phyloP scores from a whole-genome alignment of 2,888 invertebrate genomes.

The Diplazon laetatorius region DNA sequence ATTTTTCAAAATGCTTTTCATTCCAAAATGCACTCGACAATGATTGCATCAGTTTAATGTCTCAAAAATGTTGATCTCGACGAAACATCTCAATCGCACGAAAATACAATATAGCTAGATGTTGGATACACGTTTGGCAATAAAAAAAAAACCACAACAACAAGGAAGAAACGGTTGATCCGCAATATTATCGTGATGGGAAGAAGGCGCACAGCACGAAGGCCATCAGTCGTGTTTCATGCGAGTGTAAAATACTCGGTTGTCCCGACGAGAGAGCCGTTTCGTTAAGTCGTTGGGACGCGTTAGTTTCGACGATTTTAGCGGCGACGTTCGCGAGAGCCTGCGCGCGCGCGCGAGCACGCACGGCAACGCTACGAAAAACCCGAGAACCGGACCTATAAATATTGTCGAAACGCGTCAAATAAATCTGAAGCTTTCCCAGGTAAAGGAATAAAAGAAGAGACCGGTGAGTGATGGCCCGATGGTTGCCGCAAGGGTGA shows the following conservation, averaged over 20 bases:
- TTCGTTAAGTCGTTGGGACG: constrained; percentile 69
- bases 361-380: too few species aligned
- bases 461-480: constrained; percentile 78
- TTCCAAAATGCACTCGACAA: too few species aligned
- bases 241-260: constrained; percentile 18
- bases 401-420: constrained; percentile 81
- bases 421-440: constrained; percentile 82
- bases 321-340: constrained; percentile 71
- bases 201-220: constrained; percentile 12
- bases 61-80: too few species aligned
- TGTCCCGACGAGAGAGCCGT: constrained; percentile 49
- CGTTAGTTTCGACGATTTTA: constrained; percentile 32
- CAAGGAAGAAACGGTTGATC: not conserved
- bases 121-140: too few species aligned
- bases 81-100: too few species aligned
- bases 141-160: too few species aligned
- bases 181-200: not conserved
- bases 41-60: too few species aligned
- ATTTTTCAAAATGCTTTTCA: too few species aligned
- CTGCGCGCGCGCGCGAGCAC: constrained; percentile 65
- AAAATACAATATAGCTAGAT: too few species aligned
- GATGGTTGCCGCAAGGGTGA: constrained; percentile 79
- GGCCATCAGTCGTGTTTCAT: constrained; percentile 8
- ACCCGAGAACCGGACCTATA: constrained; percentile 82
- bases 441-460: constrained; percentile 78